phyloP scores from a whole-genome alignment of 2,888 invertebrate species.

The Cyaniris semiargus region DNA sequence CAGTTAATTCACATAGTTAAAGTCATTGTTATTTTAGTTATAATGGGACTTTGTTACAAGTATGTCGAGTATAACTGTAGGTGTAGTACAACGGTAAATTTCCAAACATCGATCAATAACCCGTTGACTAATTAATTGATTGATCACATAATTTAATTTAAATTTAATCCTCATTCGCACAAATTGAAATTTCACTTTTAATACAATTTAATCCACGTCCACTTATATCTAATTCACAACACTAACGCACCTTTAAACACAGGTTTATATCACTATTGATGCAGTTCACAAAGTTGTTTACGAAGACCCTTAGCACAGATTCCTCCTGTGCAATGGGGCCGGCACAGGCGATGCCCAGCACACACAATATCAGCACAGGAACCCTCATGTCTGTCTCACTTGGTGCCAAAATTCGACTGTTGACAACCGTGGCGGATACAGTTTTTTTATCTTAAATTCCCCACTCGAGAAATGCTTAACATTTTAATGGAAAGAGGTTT shows the following conservation, averaged over 20 bases:
- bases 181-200: background rate
- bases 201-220: background rate
- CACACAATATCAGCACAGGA: slow-evolving; percentile 60
- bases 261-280: slow-evolving; percentile 68
- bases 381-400: slow-evolving; percentile 60
- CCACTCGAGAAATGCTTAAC: slow-evolving; percentile 66
- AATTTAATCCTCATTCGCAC: background rate
- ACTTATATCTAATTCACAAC: slow-evolving; percentile 32
- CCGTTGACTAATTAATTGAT: slow-evolving; percentile 9
- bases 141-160: background rate
- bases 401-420: slow-evolving; percentile 64
- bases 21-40: background rate
- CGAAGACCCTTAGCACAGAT: slow-evolving; percentile 58
- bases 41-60: background rate
- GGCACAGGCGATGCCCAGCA: slow-evolving; percentile 56
- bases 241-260: slow-evolving; percentile 66
- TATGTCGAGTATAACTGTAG: background rate
- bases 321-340: slow-evolving; percentile 62
- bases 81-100: background rate
- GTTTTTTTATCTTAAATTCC: slow-evolving; percentile 73
- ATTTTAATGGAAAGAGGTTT: slow-evolving; percentile 62
- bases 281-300: slow-evolving; percentile 66
- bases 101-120: slow-evolving; percentile 1
- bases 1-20: slow-evolving; percentile 3
- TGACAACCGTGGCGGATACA: slow-evolving; percentile 65